Conservation (phyloP, 2,113 vertebrate species). For the human (Homo sapiens) region GRCh38 chr1:188602001-188602500, state of each 20-base stretch:
- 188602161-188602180: not conserved
- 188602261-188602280: not conserved
- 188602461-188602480: not conserved
- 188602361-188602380: not conserved
- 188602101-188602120: not conserved
- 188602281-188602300: not conserved
- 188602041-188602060: not conserved
- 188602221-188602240: not conserved
- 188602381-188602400: not conserved
- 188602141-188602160: not conserved
- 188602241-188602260: not conserved
- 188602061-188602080: not conserved
- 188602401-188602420: not conserved
- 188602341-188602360: not conserved
- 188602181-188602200: not conserved
- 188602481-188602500: not conserved
- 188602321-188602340: not conserved
- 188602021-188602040: not conserved
- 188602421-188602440: not conserved
- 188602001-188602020: not conserved
- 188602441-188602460: not conserved
- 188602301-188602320: not conserved
- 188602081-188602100: not conserved
- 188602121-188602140: not conserved
- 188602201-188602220: not conserved